These are phyloP conservation scores for Drosophila bocqueti DNA, from an alignment of 1,140 invertebrate genomes.

Conservation along the genomic window DNA sequence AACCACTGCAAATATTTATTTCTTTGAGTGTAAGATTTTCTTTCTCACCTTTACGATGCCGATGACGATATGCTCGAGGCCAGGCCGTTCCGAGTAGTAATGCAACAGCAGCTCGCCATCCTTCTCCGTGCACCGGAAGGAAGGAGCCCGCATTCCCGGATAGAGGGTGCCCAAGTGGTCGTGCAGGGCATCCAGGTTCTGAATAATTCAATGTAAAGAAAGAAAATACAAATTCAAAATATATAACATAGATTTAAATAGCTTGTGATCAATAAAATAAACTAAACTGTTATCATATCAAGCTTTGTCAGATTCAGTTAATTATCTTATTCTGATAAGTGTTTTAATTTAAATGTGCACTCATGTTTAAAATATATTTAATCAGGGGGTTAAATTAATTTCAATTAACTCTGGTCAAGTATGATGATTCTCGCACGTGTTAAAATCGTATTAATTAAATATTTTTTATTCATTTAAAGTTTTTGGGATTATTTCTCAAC, in stretches of 20 bases:
- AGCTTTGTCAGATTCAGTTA: too few species aligned
- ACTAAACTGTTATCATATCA: too few species aligned
- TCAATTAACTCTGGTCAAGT: background rate
- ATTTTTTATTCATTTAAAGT: background rate
- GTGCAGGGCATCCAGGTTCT: slow-evolving; percentile 97
- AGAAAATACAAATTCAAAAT: background rate
- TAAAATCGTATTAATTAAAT: background rate
- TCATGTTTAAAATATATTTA: background rate
- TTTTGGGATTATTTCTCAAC: background rate
- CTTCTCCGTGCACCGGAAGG: slow-evolving; percentile 95
- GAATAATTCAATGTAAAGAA: background rate
- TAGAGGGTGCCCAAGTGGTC: slow-evolving; percentile 96
- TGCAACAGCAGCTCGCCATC: slow-evolving; percentile 95
- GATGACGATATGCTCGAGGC: slow-evolving; percentile 97
- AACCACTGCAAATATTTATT: too few species aligned
- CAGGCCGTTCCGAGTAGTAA: slow-evolving; percentile 96
- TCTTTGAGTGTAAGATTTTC: background rate
- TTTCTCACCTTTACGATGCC: slow-evolving; percentile 94
- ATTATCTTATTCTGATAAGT: too few species aligned
- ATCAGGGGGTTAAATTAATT: background rate
- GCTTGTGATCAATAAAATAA: too few species aligned
- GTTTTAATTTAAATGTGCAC: too few species aligned
- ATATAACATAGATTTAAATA: background rate
- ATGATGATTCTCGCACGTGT: background rate
- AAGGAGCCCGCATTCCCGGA: slow-evolving; percentile 96